These are phyloP conservation scores for Pseudopodoces humilis DNA, from an alignment of 2,113 vertebrate species.

Conservation along the genomic window DNA sequence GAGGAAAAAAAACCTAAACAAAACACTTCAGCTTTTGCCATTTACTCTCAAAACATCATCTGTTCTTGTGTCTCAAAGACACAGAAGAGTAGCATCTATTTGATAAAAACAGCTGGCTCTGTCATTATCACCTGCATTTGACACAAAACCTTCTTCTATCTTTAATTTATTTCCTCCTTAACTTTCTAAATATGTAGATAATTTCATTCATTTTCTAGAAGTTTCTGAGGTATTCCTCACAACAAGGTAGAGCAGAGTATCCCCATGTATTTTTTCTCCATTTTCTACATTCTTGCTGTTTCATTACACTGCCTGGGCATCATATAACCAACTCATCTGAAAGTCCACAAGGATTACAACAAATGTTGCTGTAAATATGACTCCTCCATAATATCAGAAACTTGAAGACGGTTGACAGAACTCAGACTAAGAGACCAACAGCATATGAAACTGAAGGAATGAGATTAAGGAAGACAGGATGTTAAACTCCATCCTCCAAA, in stretches of 20 bases:
- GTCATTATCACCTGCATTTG: background rate
- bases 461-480: background rate
- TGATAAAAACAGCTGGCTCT: background rate
- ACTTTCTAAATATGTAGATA: background rate
- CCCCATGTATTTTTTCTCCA: background rate
- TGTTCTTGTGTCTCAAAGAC: background rate
- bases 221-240: background rate
- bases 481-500: background rate
- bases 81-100: background rate
- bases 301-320: background rate
- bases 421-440: background rate
- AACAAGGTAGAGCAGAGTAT: background rate
- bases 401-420: background rate
- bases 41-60: background rate
- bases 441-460: background rate
- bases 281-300: background rate
- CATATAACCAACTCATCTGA: background rate
- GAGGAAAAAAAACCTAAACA: background rate
- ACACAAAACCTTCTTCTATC: background rate
- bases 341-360: background rate
- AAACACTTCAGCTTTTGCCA: background rate
- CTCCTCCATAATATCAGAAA: background rate
- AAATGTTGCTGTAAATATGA: background rate
- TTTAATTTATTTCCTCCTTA: background rate
- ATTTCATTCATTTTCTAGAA: background rate